Base-by-base conservation (phyloP, 2,113 vertebrate species). In the Callithrix jacchus region DNA sequence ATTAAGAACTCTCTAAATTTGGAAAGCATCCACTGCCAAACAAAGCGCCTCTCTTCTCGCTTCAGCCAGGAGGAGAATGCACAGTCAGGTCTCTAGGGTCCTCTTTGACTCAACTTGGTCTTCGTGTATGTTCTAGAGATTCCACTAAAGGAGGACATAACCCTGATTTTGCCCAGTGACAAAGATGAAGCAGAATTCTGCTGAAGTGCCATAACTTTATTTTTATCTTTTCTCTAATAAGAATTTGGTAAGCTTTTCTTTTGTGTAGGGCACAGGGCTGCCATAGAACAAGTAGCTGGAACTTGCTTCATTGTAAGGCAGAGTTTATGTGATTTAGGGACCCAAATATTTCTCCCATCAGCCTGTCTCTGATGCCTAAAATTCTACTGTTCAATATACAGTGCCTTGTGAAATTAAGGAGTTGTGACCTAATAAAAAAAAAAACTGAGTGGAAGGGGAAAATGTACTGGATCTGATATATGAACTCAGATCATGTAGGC, bases 1-100 rank as follows among this genome's bases (percentile, higher is more conserved):
- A 87, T 97, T 96, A 97, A 97, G 86, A 86, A 94, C 95, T 95
- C 93, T 97, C 91, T 94, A 87, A 94, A 97, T 95, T 45, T 97
- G 96, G 97, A 97, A 97, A 91, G 58, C 13, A 25, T 81, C 87
- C 95, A 94, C 52, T 1, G 82, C n/a, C 91, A 93, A 96, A 95
- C 94, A 95, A 89, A 96, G 79, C 85, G 58, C 83, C 77, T 86
- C 73, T 92, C 58, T 88, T 93, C 77, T 85, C 0, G 2, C 82
- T 86, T 87, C 16, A 32, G 82, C 66, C 56, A 74, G 47, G 58
- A 90, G 76, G 45, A 97, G 66, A 83, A 77, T 86, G 96, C 87
- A 80, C 85, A 91, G 94, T 96, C 95, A 97, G 95, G 66, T 94
- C 97, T 64, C 96, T 0, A 5, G 86, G 54, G 94, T 17, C 37